These are phyloP conservation scores for Trimorus sp. DNA, from an alignment of 2,888 invertebrate genomes.

Conservation along the genomic window DNA sequence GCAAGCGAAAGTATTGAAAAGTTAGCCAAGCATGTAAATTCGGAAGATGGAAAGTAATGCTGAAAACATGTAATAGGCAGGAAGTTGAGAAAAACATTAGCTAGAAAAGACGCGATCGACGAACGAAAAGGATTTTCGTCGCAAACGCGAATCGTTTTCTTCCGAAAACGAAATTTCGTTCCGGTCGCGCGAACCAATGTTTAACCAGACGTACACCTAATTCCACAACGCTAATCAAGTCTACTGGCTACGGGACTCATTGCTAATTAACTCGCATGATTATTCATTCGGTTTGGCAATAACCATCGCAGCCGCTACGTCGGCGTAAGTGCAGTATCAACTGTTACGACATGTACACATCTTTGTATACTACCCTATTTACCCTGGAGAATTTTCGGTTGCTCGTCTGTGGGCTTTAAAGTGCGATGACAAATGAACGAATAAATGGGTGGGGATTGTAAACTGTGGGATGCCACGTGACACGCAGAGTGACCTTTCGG, in stretches of 20 bases:
- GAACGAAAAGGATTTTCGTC: no score
- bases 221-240: constrained; percentile 19
- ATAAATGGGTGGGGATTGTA: constrained; percentile 10
- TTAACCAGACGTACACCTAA: constrained; percentile 3
- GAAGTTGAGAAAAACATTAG: constrained; percentile 21
- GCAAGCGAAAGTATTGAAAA: constrained; percentile 43
- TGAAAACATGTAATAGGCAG: background rate
- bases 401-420: no score
- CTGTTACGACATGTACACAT: no score
- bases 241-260: constrained; percentile 4
- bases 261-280: constrained; percentile 1
- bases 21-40: constrained; percentile 15
- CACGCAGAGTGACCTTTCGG: constrained; percentile 10
- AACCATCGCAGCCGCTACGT: no score
- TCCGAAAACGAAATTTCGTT: constrained; percentile 10
- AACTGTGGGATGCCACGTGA: constrained; percentile 24
- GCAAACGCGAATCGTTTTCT: background rate
- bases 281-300: no score
- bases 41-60: background rate
- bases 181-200: constrained; percentile 4
- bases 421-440: background rate
- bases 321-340: no score
- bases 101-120: background rate
- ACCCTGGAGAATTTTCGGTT: no score
- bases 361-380: no score